Conservation (phyloP, 2,888 invertebrate species). For the Cistogaster globosa region DNA sequence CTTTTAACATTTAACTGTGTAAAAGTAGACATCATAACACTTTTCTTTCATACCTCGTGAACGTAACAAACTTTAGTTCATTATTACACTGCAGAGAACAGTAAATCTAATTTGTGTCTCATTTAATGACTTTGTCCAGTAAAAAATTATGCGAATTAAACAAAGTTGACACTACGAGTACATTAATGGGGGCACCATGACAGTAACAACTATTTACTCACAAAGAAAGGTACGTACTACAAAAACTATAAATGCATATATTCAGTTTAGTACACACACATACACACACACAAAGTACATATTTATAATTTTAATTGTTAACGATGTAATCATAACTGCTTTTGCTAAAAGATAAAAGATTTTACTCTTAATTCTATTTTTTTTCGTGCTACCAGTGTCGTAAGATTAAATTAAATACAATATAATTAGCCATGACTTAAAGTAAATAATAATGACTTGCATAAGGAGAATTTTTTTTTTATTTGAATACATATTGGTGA, state of each 20-base stretch:
- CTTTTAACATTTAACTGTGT: too few species aligned
- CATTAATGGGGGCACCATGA: conserved; percentile 59
- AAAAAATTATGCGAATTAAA: conserved; percentile 73
- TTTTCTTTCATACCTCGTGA: background rate
- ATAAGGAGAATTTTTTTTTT: conserved; percentile 25
- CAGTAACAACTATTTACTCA: conserved; percentile 48
- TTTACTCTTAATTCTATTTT: conserved; percentile 13
- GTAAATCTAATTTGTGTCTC: conserved; percentile 82
- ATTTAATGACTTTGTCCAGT: conserved; percentile 81
- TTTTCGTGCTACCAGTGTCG: conserved; percentile 55
- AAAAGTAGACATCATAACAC: background rate
- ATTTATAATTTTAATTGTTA: conserved; percentile 67
- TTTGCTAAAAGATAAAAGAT: conserved; percentile 2
- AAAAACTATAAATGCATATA: background rate
- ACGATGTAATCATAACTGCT: conserved; percentile 62
- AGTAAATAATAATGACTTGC: conserved; percentile 45
- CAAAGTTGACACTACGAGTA: conserved; percentile 75
- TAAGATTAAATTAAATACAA: conserved; percentile 68
- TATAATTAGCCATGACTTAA: conserved; percentile 67
- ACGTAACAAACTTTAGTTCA: conserved; percentile 40
- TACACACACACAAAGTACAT: conserved; percentile 31
- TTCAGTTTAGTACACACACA: background rate
- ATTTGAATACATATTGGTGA: background rate
- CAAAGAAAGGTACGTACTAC: conserved; percentile 20
- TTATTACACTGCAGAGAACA: conserved; percentile 65